phyloP scores from a whole-genome alignment of 2,113 vertebrate genomes.

The Alethe diademata region DNA sequence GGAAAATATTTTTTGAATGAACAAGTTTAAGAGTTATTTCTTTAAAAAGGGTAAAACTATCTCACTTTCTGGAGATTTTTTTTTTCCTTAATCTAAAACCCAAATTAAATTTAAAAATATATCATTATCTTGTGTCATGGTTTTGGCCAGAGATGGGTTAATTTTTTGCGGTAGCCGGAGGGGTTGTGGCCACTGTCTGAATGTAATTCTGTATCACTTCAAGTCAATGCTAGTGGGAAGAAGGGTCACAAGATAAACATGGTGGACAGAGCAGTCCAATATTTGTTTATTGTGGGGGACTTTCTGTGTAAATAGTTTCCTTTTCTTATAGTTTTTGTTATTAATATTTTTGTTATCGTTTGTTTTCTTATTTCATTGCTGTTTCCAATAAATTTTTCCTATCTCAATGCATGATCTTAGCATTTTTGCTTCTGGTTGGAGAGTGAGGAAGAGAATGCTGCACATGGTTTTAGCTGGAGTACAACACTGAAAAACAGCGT shows the following conservation, averaged over 20 bases:
- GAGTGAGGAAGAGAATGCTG: background rate
- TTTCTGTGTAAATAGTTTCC: background rate
- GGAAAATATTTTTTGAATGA: background rate
- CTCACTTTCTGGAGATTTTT: background rate
- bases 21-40: background rate
- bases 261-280: background rate
- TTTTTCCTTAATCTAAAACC: background rate
- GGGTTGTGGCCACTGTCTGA: rapidly evolving
- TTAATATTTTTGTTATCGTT: background rate
- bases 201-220: background rate
- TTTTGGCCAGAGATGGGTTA: background rate
- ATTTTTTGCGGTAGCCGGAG: background rate
- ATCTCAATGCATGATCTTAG: background rate
- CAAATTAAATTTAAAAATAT: background rate
- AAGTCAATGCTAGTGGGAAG: no score
- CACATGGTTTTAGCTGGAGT: background rate
- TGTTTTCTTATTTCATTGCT: background rate
- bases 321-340: background rate
- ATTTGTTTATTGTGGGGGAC: background rate
- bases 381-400: background rate
- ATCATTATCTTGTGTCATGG: rapidly evolving
- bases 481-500: rapidly evolving
- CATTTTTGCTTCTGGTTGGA: background rate
- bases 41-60: background rate
- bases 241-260: background rate